These are phyloP conservation scores for Accipiter superciliosus DNA, from an alignment of 2,797 vertebrate species.

Conservation along the genomic window DNA sequence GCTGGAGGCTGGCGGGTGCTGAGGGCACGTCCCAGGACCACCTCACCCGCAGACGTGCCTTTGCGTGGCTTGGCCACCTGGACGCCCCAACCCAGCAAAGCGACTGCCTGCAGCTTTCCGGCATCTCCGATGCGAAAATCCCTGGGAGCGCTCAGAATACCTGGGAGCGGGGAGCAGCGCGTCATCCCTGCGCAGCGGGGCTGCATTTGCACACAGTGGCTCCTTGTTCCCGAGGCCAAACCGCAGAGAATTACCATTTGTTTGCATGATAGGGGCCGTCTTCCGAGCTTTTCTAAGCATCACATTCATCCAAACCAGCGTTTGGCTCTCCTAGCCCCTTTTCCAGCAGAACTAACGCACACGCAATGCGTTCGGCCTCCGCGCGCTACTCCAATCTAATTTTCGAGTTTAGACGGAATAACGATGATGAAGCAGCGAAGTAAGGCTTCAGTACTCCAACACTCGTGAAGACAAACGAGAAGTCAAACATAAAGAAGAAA, in stretches of 20 bases:
- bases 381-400: rapidly evolving
- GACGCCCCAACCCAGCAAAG: background rate
- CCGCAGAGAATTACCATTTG: background rate
- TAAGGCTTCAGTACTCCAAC: background rate
- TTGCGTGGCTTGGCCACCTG: rapidly evolving
- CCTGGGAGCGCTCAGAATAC: background rate
- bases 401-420: background rate
- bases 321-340: background rate
- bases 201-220: background rate
- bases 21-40: background rate
- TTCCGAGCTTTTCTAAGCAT: background rate
- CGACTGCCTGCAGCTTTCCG: background rate
- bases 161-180: background rate
- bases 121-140: background rate
- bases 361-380: rapidly evolving
- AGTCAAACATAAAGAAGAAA: background rate
- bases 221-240: background rate
- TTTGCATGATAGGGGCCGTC: background rate
- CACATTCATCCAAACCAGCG: background rate
- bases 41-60: background rate
- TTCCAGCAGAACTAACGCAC: background rate
- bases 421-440: background rate
- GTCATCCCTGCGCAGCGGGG: background rate
- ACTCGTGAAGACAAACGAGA: background rate
- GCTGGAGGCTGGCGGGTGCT: background rate